Evolutionary conservation across 2,888 invertebrate genomes (phyloP).

Genomic region (Agrypnus murinus): DNA sequence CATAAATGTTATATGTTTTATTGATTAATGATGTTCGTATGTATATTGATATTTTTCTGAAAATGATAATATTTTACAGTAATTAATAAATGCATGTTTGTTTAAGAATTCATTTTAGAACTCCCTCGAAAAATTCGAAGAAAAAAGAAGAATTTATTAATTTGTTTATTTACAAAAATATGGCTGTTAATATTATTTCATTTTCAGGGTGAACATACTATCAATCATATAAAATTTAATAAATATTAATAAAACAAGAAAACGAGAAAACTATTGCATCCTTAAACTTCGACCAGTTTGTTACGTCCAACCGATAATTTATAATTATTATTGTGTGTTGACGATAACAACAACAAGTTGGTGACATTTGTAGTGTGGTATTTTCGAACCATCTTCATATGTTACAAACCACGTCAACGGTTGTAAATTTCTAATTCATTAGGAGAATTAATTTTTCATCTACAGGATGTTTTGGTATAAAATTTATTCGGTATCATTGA

Average conservation of each 20-base stretch:
- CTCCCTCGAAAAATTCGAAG: neutral
- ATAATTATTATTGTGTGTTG: conserved; percentile 27
- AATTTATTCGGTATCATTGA: too few species aligned
- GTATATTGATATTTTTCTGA: too few species aligned
- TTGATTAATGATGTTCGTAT: too few species aligned
- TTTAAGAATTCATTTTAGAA: too few species aligned
- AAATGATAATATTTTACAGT: too few species aligned
- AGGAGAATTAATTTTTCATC: conserved; percentile 3
- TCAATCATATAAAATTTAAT: conserved; percentile 28
- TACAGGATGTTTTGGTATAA: conserved; percentile 10
- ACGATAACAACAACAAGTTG: conserved; percentile 30
- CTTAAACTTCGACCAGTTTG: conserved; percentile 29
- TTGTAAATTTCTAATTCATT: conserved; percentile 12
- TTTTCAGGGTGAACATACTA: neutral
- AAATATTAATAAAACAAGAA: conserved; percentile 34
- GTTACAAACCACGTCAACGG: conserved; percentile 15
- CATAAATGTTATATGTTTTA: neutral
- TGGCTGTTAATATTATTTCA: neutral
- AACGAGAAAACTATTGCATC: conserved; percentile 15
- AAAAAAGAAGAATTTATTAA: conserved; percentile 15
- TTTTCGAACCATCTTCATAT: conserved; percentile 13
- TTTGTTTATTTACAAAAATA: conserved; percentile 20
- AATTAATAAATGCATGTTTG: too few species aligned
- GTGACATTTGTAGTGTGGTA: conserved; percentile 38
- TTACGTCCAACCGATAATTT: conserved; percentile 25